Evolutionary conservation across 2,113 vertebrate species (phyloP).

Genomic region (Hepsetus odoe): DNA sequence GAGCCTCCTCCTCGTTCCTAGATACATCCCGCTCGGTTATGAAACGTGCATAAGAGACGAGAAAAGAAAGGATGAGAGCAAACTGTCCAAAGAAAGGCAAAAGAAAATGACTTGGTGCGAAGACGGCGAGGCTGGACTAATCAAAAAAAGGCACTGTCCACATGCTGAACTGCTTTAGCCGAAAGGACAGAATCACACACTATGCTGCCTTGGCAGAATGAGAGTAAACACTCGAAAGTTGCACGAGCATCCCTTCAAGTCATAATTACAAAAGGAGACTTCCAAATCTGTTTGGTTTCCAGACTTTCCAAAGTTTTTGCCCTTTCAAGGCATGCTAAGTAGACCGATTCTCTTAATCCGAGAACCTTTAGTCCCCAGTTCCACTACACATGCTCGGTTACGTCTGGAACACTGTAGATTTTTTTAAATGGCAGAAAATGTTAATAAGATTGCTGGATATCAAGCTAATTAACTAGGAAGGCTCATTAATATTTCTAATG

Average conservation of each 20-base stretch:
- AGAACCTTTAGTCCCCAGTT: no score
- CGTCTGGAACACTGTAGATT: no score
- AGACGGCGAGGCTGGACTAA: conserved; percentile 41
- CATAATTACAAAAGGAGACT: background rate
- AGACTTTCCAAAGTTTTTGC: no score
- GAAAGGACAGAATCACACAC: conserved; percentile 24
- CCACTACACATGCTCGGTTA: no score
- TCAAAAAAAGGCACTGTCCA: conserved; percentile 70
- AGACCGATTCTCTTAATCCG: no score
- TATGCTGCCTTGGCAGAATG: background rate
- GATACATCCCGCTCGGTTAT: background rate
- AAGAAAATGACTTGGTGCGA: conserved; percentile 29
- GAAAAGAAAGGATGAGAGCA: background rate
- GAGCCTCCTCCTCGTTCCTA: no score
- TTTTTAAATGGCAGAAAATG: no score
- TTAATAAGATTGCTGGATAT: no score
- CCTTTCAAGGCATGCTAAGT: no score
- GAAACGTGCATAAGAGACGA: background rate
- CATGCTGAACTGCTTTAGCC: conserved; percentile 58
- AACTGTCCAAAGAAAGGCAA: conserved; percentile 34
- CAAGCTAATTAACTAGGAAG: no score
- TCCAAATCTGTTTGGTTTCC: background rate
- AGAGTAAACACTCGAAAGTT: no score
- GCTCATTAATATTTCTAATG: no score
- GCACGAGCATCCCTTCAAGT: background rate